Evolutionary conservation across 2,113 vertebrate species (phyloP), one percentile per base, ranked within the genome.

Genomic region (Bos javanicus): DNA sequence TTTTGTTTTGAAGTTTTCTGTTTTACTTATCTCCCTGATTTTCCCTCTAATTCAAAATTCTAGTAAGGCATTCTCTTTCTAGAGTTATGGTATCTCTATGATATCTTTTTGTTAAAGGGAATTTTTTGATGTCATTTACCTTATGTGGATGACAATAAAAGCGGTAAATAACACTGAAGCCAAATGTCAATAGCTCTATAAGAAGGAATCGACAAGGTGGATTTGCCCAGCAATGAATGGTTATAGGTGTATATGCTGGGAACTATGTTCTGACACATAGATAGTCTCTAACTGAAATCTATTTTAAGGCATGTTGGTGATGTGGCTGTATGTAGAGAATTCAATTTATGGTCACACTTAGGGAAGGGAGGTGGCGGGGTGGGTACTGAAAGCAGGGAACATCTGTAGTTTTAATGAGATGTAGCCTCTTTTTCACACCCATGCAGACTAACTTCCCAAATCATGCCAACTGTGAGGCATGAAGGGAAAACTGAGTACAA

Each of bases 381-480:
- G 9, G 92, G 90, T 83, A 86, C 85, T 92, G 56, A 89, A 97
- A 97, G 90, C 87, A 90, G 57, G 11, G n/a, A 5, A n/a, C 43
- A 3, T 15, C 33, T 52, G 87, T 88, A 67, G 28, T 91, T 95
- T 94, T 59, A 25, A 52, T 17, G 60, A 90, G 82, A 78, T 91
- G 95, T 89, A 50, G 15, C 10, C n/a, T 87, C 88, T 84, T 90
- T 56, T 67, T 97, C 96, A 91, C 54, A 90, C 93, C 84, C 90
- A 94, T 25, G 60, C 48, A 97, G 95, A 95, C 59, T n/a, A 76
- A 57, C 89, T 97, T 97, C 90, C 91, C 91, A 95, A 74, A 90
- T 71, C 81, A n/a, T 52, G n/a, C 46, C 54, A 36, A 2, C 84
- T 14, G 10, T 30, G 89, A 95, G 83, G 82, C 96, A 90, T 83